Evolutionary conservation across 1,140 invertebrate species (phyloP).

Genomic region (Eubasilissa regina): DNA sequence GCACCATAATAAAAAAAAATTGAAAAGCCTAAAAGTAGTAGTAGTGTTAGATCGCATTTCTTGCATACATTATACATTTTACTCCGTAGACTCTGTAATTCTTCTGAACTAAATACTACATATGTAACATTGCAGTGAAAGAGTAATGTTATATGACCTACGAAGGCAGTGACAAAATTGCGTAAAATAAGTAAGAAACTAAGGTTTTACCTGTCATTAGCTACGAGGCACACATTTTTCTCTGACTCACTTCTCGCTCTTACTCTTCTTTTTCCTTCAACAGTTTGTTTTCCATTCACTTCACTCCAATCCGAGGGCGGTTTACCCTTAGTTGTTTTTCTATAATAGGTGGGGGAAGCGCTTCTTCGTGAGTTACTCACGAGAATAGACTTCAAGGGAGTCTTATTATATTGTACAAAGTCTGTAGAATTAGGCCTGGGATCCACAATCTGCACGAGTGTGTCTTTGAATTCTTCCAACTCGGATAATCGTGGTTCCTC

Average conservation of each 20-base stretch:
- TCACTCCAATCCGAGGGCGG: conserved; percentile 53
- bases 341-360: conserved; percentile 56
- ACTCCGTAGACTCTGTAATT: too few species aligned
- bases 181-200: too few species aligned
- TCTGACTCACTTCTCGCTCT: conserved; percentile 57
- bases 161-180: too few species aligned
- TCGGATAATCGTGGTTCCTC: conserved; percentile 54
- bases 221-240: conserved; percentile 43
- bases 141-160: too few species aligned
- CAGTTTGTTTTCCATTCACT: conserved; percentile 8
- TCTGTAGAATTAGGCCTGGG: conserved; percentile 44
- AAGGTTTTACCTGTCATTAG: conserved; percentile 44
- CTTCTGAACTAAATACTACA: too few species aligned
- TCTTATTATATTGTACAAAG: conserved; percentile 41
- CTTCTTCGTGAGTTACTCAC: conserved; percentile 54
- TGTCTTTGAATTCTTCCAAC: conserved; percentile 52
- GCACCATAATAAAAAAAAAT: too few species aligned
- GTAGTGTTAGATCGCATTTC: too few species aligned
- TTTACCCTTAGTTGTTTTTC: conserved; percentile 49
- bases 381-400: conserved; percentile 43
- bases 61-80: too few species aligned
- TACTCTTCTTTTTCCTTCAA: conserved; percentile 50
- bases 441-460: conserved; percentile 38
- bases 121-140: too few species aligned
- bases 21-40: too few species aligned